Evolutionary conservation across 1,140 invertebrate species (phyloP).

Genomic region (Nebria ingens): DNA sequence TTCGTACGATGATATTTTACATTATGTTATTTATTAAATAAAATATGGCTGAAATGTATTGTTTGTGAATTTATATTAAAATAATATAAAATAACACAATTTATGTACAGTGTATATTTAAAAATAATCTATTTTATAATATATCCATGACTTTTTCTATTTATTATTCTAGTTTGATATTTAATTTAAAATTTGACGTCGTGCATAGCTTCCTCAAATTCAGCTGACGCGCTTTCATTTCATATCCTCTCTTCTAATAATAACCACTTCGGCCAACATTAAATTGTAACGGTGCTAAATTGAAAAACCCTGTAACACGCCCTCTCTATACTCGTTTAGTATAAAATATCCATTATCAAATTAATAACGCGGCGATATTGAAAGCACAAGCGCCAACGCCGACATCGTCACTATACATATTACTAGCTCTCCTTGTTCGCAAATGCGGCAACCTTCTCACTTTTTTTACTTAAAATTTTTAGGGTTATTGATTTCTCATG

Average conservation of each 20-base stretch:
- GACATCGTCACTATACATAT: neutral
- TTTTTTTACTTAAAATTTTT: neutral
- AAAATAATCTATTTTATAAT: too few relatives aligned
- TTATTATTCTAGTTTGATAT: too few relatives aligned
- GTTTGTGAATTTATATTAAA: too few relatives aligned
- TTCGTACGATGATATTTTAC: too few relatives aligned
- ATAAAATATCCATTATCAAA: conserved; percentile 16
- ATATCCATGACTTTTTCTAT: too few relatives aligned
- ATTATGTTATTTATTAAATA: too few relatives aligned
- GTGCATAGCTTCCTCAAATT: too few relatives aligned
- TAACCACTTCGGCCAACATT: conserved; percentile 7
- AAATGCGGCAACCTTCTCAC: neutral
- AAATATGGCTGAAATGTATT: too few relatives aligned
- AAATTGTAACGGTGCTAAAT: conserved; percentile 18
- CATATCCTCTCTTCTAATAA: neutral
- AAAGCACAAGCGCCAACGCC: neutral
- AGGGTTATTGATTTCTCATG: neutral
- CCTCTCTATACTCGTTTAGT: conserved; percentile 5
- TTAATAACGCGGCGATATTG: conserved; percentile 14
- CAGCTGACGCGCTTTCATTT: neutral
- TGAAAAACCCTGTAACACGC: conserved; percentile 20
- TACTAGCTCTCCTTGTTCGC: neutral
- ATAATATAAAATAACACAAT: too few relatives aligned
- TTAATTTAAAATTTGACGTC: too few relatives aligned
- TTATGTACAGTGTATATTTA: too few relatives aligned